Conservation (phyloP, 2,113 vertebrate genomes). For the Lathamus discolor region DNA sequence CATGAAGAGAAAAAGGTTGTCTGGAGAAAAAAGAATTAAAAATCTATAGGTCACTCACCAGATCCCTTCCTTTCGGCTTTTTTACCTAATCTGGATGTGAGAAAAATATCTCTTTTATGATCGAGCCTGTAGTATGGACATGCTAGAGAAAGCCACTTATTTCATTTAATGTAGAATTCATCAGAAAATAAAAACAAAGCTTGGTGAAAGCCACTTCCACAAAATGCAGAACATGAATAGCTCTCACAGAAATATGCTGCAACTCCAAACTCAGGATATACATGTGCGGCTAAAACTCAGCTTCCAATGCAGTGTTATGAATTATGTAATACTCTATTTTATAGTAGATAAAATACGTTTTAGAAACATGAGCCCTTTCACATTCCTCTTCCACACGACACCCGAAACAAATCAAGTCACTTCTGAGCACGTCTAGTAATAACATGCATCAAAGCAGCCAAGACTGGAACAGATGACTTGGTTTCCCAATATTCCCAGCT, state of each 20-base stretch:
- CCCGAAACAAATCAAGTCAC: neutral
- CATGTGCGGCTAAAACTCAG: neutral
- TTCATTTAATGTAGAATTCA: neutral
- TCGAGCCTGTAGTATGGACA: neutral
- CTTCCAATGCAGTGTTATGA: neutral
- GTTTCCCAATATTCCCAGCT: constrained; percentile 8
- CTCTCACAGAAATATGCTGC: neutral
- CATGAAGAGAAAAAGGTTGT: neutral
- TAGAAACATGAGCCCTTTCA: neutral
- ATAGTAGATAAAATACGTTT: neutral
- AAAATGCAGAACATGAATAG: neutral
- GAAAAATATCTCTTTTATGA: neutral
- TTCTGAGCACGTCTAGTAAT: neutral
- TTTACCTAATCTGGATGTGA: neutral
- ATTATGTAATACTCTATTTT: neutral
- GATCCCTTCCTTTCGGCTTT: neutral
- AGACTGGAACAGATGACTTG: neutral
- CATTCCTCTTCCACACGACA: neutral
- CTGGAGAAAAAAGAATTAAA: neutral
- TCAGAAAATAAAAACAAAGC: neutral
- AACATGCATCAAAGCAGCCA: neutral
- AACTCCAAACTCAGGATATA: neutral
- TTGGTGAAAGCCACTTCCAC: neutral
- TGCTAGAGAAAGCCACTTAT: neutral
- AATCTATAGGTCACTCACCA: neutral